A percentile compares a stretch with the other conserved stretches of the same genome.
Conservation (phyloP, 2,113 vertebrate genomes). For the Numenius arquata region DNA sequence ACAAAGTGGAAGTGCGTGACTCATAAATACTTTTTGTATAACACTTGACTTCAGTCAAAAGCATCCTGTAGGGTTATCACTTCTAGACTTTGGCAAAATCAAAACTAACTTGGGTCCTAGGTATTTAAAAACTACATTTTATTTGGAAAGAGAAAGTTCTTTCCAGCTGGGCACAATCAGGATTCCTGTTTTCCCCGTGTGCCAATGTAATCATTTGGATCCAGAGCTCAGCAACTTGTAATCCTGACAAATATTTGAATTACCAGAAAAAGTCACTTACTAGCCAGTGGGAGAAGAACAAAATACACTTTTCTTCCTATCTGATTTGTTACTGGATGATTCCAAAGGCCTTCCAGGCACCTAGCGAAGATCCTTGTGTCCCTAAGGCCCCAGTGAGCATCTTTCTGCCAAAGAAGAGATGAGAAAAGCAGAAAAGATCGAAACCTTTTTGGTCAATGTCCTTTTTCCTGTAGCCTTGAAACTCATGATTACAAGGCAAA, state of each 20-base stretch:
- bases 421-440: not conserved
- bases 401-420: not conserved
- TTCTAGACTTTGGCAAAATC: not conserved
- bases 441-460: not conserved
- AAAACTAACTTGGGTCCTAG: not conserved
- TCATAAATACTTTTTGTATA: not conserved
- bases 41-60: not conserved
- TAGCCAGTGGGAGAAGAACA: not conserved
- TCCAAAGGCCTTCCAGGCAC: not conserved
- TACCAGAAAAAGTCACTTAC: not conserved
- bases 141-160: not conserved
- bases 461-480: not conserved
- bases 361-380: not conserved
- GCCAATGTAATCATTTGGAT: not conserved
- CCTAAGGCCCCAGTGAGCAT: rapidly evolving
- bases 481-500: not conserved
- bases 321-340: not conserved
- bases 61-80: not conserved
- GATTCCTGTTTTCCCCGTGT: not conserved
- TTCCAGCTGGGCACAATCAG: not conserved
- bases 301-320: not conserved
- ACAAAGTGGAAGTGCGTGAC: rapidly evolving
- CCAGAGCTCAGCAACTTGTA: not conserved
- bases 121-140: not conserved
- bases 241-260: not conserved